Percentiles rank a stretch among this genome's conserved stretches.
Conservation (phyloP, 2,113 vertebrate genomes). For the Perccottus glenii region DNA sequence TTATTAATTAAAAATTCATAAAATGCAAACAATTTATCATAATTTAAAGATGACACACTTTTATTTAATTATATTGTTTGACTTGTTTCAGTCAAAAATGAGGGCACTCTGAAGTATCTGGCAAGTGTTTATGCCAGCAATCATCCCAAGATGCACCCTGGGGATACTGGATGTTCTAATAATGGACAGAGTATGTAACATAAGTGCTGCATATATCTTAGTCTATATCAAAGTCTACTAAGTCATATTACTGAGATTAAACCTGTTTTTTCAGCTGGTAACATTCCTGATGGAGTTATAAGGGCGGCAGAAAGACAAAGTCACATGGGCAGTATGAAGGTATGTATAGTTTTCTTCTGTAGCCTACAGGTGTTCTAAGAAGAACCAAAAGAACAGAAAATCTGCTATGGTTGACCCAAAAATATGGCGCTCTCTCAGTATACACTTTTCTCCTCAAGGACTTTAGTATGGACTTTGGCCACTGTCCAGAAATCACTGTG, state of each 20-base stretch:
- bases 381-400: no score
- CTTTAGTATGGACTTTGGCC: constrained; percentile 91
- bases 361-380: background rate
- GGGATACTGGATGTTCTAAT: constrained; percentile 87
- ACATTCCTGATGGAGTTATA: constrained; percentile 84
- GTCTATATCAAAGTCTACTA: background rate
- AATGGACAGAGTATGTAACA: constrained; percentile 86
- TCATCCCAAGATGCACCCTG: constrained; percentile 92
- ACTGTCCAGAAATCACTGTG: constrained; percentile 96
- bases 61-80: background rate
- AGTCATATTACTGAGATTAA: background rate
- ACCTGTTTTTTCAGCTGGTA: constrained; percentile 43
- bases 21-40: background rate
- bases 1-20: no score
- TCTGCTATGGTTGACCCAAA: background rate
- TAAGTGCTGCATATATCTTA: background rate
- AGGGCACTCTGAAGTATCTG: constrained; percentile 91
- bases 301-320: constrained; percentile 92
- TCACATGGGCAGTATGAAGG: constrained; percentile 98
- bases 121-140: constrained; percentile 92
- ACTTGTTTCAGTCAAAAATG: constrained; percentile 86
- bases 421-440: background rate
- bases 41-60: background rate
- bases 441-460: constrained; percentile 77
- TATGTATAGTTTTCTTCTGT: constrained; percentile 46